Evolutionary conservation across 2,888 invertebrate genomes (phyloP).

Genomic region (Ernsta delagoae): DNA sequence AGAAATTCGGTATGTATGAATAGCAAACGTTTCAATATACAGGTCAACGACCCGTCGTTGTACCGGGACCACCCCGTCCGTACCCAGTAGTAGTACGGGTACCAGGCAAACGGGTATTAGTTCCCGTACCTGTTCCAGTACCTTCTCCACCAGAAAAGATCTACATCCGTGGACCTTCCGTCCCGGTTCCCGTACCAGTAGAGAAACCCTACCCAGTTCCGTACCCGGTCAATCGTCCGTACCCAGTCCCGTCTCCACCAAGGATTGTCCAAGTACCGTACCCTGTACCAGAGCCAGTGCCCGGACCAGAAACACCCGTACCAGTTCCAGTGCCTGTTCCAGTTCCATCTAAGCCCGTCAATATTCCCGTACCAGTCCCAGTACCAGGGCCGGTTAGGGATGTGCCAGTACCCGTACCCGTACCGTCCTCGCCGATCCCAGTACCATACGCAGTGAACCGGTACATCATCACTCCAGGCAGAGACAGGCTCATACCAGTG

Average conservation of each 20-base stretch:
- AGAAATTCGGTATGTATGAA: slow-evolving; percentile 28
- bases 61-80: slow-evolving; percentile 70
- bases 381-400: slow-evolving; percentile 57
- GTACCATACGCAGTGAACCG: slow-evolving; percentile 56
- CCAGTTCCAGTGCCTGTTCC: slow-evolving; percentile 52
- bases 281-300: slow-evolving; percentile 51
- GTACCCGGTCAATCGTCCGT: slow-evolving; percentile 51
- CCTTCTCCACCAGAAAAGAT: slow-evolving; percentile 59
- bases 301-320: slow-evolving; percentile 49
- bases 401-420: slow-evolving; percentile 56
- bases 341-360: slow-evolving; percentile 56
- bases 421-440: slow-evolving; percentile 57
- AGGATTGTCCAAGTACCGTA: slow-evolving; percentile 48
- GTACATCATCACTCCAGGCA: slow-evolving; percentile 61
- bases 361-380: slow-evolving; percentile 56
- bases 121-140: slow-evolving; percentile 60
- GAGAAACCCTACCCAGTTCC: slow-evolving; percentile 46
- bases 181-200: slow-evolving; percentile 48
- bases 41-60: slow-evolving; percentile 66
- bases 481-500: slow-evolving; percentile 56
- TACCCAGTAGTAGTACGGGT: slow-evolving; percentile 63
- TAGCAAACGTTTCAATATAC: slow-evolving; percentile 32
- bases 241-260: slow-evolving; percentile 59
- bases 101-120: slow-evolving; percentile 56
- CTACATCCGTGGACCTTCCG: slow-evolving; percentile 53